A percentile compares a stretch with the other conserved stretches of the same genome.
Conservation (phyloP, 2,888 invertebrate species). For the Parnassius apollo region DNA sequence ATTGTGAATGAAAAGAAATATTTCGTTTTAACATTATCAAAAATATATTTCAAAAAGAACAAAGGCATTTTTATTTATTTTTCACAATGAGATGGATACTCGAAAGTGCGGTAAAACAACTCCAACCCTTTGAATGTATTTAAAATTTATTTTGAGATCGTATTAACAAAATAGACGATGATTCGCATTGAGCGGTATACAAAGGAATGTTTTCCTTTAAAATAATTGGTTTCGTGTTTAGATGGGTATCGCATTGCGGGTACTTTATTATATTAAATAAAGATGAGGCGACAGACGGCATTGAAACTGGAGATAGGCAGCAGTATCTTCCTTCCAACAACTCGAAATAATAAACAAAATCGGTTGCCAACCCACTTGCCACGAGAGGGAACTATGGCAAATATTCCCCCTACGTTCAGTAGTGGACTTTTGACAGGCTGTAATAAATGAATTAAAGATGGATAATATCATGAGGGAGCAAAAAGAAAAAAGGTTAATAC, state of each 20-base stretch:
- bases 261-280: background rate
- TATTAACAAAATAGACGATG: constrained; percentile 6
- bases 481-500: too few relatives aligned
- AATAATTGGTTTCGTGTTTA: constrained; percentile 5
- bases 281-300: background rate
- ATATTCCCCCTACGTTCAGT: too few relatives aligned
- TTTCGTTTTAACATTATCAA: background rate
- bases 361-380: too few relatives aligned
- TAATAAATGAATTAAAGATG: too few relatives aligned
- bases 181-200: background rate
- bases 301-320: too few relatives aligned
- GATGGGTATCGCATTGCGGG: background rate
- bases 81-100: constrained; percentile 6
- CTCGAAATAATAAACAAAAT: too few relatives aligned
- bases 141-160: constrained; percentile 6
- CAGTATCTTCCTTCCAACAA: too few relatives aligned
- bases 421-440: too few relatives aligned
- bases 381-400: too few relatives aligned
- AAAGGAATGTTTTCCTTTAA: constrained; percentile 2
- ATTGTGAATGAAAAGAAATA: too few relatives aligned
- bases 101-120: background rate
- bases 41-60: constrained; percentile 6
- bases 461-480: too few relatives aligned
- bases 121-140: background rate
- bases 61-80: constrained; percentile 1